Base-by-base conservation (phyloP, 1,140 invertebrate species). In the Sycobia sp. region DNA sequence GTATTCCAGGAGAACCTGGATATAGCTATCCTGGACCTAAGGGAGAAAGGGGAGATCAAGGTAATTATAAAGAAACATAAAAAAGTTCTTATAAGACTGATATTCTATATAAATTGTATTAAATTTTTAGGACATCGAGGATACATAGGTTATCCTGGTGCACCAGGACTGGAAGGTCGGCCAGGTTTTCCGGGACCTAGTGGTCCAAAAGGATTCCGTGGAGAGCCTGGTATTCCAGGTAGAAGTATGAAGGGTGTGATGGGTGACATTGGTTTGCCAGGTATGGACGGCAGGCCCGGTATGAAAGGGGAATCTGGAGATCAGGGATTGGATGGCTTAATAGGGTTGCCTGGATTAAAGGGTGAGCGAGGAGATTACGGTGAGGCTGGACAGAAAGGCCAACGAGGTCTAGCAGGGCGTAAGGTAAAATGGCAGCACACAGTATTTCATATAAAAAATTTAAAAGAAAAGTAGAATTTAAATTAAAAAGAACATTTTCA, bases 1-100 rank as follows among this genome's bases (percentile, higher is more conserved):
- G 90, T 62, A 72, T 79, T 38, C 75, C 70, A 18, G 91, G 90
- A 25, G 76, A 80, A 11, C 76, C 81, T 20, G 88, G 89, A 63
- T 10, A 66, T 72, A 16, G 73, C 83, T n/a, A 62, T 72, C 66
- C 62, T 20, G 38, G 84, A 80, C 62, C 69, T 1, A 80, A 80
- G 67, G 84, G 84, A 66, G 29, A 65, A 11, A 29, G 9, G 13
- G 84, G 84, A 64, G 74, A 80, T 25, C 56, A 56, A 59, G 83
- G 83, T 78, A 56, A 43, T 36, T 16, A 23, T 18, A 25, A 32
- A 32, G 29, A 32, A 32, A 32, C 29, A 32, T 11, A 32, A 32
- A 11, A 32, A 32, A 32, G 29, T 32, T 32, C 11, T 32, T 32
- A 32, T 5, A 55, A 55, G 27, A 41, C 23, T n/a, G n/a, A n/a